phyloP scores from a whole-genome alignment of 2,888 invertebrate species.

The Idaea biselata region DNA sequence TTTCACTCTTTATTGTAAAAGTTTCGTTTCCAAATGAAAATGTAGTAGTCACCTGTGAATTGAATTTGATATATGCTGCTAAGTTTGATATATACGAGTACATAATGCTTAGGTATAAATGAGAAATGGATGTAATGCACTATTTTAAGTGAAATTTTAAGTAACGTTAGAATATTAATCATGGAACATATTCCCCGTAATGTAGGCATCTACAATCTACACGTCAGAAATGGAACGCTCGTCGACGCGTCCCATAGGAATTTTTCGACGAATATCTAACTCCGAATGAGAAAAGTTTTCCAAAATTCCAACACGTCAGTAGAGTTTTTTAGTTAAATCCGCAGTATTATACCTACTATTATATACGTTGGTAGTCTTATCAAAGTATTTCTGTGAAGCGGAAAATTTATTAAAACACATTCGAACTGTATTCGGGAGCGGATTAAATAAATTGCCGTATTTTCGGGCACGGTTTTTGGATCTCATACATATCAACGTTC shows the following conservation, averaged over 20 bases:
- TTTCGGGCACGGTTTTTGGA: conserved; percentile 13
- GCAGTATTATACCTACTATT: conserved; percentile 26
- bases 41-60: background rate
- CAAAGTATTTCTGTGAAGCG: conserved; percentile 34
- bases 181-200: conserved; percentile 34
- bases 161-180: conserved; percentile 58
- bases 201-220: background rate
- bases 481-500: conserved; percentile 5
- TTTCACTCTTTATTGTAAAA: background rate
- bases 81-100: background rate
- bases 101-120: background rate
- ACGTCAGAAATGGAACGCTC: conserved; percentile 40
- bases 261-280: conserved; percentile 44
- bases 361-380: conserved; percentile 18
- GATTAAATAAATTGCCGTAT: conserved; percentile 24
- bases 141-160: conserved; percentile 5
- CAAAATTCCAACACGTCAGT: conserved; percentile 35
- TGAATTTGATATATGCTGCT: background rate
- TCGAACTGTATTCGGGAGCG: conserved; percentile 15
- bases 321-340: conserved; percentile 46
- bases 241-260: conserved; percentile 37
- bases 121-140: no score
- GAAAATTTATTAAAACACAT: conserved; percentile 19
- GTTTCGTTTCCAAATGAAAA: background rate
- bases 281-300: conserved; percentile 57